Evolutionary conservation across 2,113 vertebrate genomes (phyloP).

Genomic region (Geococcyx californianus): DNA sequence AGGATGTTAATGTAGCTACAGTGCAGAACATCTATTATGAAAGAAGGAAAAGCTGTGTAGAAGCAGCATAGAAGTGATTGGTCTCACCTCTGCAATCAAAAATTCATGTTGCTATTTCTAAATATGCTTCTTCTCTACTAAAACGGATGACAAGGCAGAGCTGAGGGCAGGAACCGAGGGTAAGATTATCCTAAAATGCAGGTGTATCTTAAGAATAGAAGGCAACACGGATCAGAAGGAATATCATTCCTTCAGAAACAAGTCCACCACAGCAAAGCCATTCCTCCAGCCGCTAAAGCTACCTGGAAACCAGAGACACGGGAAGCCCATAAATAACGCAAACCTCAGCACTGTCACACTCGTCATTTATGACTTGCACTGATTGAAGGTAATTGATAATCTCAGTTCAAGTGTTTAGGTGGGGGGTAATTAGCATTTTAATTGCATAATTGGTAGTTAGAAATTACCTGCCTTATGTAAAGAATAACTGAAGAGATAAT

Average conservation of each 20-base stretch:
- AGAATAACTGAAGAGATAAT: conserved; percentile 54
- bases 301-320: not conserved
- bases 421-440: conserved; percentile 75
- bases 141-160: not conserved
- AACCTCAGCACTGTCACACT: not conserved
- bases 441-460: conserved; percentile 70
- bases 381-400: conserved; percentile 10
- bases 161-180: not conserved
- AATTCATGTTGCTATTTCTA: not conserved
- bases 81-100: not conserved
- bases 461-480: conserved; percentile 68
- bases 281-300: not conserved
- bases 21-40: not conserved
- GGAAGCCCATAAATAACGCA: not conserved
- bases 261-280: not conserved
- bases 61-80: not conserved
- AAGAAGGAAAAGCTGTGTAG: not conserved
- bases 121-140: not conserved
- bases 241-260: not conserved
- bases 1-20: not conserved
- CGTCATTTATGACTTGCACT: not conserved
- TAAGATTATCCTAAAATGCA: not conserved
- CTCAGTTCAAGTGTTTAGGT: conserved; percentile 41
- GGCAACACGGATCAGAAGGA: not conserved
- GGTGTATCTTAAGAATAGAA: not conserved